Base-by-base conservation (phyloP, 1,140 invertebrate species). In the Drosophila nasuta region DNA sequence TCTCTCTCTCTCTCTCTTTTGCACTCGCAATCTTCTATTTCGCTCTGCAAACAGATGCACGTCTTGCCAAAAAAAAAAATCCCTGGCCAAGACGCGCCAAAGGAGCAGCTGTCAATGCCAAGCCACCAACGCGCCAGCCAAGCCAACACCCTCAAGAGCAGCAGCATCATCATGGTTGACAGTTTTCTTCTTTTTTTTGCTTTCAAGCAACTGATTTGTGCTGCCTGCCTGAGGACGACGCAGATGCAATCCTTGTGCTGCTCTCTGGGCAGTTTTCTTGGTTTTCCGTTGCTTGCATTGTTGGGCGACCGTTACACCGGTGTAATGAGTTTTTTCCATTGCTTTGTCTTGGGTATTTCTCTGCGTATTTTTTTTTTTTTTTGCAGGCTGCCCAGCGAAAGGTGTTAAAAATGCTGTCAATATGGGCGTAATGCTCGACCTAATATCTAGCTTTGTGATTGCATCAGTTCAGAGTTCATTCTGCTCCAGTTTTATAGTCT, bases 51-150 rank as follows among this genome's bases (percentile, higher is more conserved):
- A 81, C 81, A 90, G 73, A 79, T 85, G 78, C 75, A 89, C 75
- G 57, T 79, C 86, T 90, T 90, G 85, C 51, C 77, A 89, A 79
- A 83, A 25, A 20, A 25, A 25, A 3, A 25, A 49, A 48, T 20
- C 64, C 64, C 33, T 70, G 66, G 65, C 72, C 65, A 81, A 72
- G 60, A 72, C 82, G 79, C 82, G 82, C 82, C 82, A 86, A 86
- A 86, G 82, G 79, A 87, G 75, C 82, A 86, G 82, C 82, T 86
- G 82, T 73, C 79, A 72, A 86, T 87, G 82, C 71, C 78, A 72
- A 86, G 82, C 75, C 82, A 86, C 82, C 75, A 86, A 86, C 82
- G 67, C 79, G 82, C 82, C 82, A 86, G 68, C 68, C 68, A 66
- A 86, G 62, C 68, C 68, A 72, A 76, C 74, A 76, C 74, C 69